A percentile compares a stretch with the other conserved stretches of the same genome.
Evolutionary conservation across 2,888 invertebrate species (phyloP).

Genomic region (Calliscelio sp.): DNA sequence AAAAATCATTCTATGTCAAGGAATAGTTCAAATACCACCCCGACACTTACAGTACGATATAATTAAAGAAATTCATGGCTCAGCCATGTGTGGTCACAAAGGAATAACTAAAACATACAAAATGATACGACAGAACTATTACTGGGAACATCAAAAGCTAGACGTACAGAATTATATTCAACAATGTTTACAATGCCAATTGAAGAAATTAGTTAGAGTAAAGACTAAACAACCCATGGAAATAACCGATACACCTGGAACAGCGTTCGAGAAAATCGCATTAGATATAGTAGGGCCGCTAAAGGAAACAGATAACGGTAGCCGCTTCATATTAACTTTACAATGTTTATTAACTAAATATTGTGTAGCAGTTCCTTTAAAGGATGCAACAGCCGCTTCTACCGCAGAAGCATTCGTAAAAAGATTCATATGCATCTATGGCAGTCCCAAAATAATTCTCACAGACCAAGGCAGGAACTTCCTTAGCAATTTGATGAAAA

Average conservation of each 20-base stretch:
- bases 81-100: neutral
- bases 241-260: neutral
- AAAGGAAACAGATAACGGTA: neutral
- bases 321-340: neutral
- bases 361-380: neutral
- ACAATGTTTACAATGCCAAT: neutral
- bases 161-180: neutral
- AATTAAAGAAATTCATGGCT: conserved; percentile 1
- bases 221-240: conserved; percentile 1
- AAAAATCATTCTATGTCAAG: neutral
- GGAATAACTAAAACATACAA: conserved; percentile 13
- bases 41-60: neutral
- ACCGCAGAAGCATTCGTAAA: conserved; percentile 1
- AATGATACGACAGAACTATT: neutral
- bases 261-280: neutral
- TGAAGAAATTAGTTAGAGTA: neutral
- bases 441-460: no score
- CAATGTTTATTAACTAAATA: neutral
- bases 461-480: neutral
- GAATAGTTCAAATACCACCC: neutral
- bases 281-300: neutral
- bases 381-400: neutral
- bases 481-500: neutral
- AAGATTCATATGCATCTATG: neutral
- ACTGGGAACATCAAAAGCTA: neutral